Evolutionary conservation across 2,888 invertebrate species (phyloP).

Genomic region (Pardosa pseudoannulata): DNA sequence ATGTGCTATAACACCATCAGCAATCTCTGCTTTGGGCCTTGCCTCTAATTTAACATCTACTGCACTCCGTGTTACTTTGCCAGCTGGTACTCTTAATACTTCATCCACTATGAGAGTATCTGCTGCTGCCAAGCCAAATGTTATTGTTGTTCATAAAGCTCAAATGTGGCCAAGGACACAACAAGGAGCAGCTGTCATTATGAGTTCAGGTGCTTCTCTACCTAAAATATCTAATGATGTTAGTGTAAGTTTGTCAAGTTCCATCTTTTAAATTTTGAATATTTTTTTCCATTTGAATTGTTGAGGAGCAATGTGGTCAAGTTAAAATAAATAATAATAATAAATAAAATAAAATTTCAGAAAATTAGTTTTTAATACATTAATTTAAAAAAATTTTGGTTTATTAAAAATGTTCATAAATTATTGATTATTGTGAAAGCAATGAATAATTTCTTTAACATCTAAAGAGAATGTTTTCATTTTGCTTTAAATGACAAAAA

Average conservation of each 20-base stretch:
- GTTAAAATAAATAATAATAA: no score
- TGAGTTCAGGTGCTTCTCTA: constrained; percentile 37
- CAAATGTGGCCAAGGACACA: constrained; percentile 60
- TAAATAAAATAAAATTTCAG: no score
- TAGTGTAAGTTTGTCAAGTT: constrained; percentile 42
- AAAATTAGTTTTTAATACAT: no score
- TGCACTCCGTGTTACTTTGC: constrained; percentile 50
- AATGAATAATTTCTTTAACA: no score
- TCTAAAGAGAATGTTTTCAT: no score
- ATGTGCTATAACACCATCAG: constrained; percentile 58
- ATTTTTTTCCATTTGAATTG: no score
- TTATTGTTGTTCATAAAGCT: constrained; percentile 72
- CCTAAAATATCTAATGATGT: constrained; percentile 45
- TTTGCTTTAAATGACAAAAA: no score
- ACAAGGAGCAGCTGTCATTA: constrained; percentile 43
- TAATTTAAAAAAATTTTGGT: no score
- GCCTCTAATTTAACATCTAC: constrained; percentile 42
- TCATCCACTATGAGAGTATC: constrained; percentile 34
- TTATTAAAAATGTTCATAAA: no score
- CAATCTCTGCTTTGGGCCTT: constrained; percentile 57
- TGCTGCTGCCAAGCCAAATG: constrained; percentile 70
- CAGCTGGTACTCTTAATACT: constrained; percentile 52
- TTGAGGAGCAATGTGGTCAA: no score
- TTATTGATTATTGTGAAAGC: no score
- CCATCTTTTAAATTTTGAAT: no score